These are phyloP conservation scores for Anticlea derivata DNA, from an alignment of 2,888 invertebrate genomes.

Conservation along the genomic window DNA sequence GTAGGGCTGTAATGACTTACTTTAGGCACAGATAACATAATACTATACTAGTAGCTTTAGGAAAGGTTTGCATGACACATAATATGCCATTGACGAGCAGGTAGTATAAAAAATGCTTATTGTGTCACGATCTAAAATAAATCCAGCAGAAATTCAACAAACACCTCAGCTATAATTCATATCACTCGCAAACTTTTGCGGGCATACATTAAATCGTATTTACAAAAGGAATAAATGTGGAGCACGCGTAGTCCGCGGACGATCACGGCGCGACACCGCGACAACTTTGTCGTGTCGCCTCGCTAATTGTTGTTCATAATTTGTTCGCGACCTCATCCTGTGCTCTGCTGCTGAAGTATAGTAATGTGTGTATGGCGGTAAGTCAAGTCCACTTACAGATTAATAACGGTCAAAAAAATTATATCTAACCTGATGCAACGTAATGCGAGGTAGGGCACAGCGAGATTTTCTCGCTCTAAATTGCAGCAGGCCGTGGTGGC, in stretches of 20 bases:
- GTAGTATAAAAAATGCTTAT: background rate
- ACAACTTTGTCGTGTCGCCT: conserved; percentile 49
- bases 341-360: conserved; percentile 18
- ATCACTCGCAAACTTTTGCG: conserved; percentile 23
- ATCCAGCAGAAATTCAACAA: conserved; percentile 1
- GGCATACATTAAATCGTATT: conserved; percentile 36
- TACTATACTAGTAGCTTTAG: too few species aligned
- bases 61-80: too few species aligned
- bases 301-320: conserved; percentile 76
- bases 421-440: too few species aligned
- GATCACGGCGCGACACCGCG: conserved; percentile 39
- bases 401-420: too few species aligned
- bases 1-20: too few species aligned
- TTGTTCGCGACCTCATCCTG: conserved; percentile 54
- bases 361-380: conserved; percentile 4
- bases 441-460: too few species aligned
- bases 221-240: conserved; percentile 45
- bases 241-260: conserved; percentile 41
- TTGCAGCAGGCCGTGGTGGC: too few species aligned
- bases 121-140: background rate
- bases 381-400: too few species aligned
- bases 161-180: conserved; percentile 26
- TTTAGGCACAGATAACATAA: too few species aligned
- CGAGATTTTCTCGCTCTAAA: too few species aligned
- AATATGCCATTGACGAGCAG: too few species aligned